Evolutionary conservation across 2,888 invertebrate species (phyloP), one percentile per base, ranked within the genome.

Genomic region (Apeira syringaria): DNA sequence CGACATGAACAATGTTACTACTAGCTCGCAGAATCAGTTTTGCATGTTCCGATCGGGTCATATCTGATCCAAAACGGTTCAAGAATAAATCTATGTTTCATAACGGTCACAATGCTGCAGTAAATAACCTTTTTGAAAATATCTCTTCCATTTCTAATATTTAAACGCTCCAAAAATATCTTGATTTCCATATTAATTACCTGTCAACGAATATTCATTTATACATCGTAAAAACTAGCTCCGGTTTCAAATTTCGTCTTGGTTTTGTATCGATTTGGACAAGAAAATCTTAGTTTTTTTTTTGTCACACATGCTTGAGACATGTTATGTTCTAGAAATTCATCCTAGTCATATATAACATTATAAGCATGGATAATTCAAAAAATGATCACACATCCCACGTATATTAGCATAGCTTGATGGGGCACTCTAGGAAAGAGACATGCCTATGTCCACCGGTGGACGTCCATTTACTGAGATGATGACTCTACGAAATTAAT

Each of bases 131-230:
- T 20, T 27, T 35, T 22, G 27, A 15, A 47, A 45, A 34, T 41
- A 33, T 27, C 24, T 32, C 33, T 20, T 49, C 26, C 28, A 33
- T 10, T 35, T 24, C 36, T 34, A 33, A 31, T 26, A 35, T 49
- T 43, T 51, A 51, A 53, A 53, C 53, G 42, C 48, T 56, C 56
- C 53, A 56, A 56, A 56, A 56, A 56, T 56, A 56, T 51, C 40
- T 22, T 39, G 20, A 28, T 32, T 39, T 27, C 32, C 20, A 40
- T 33, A 26, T 20, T 41, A 28, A 27, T 34, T 24, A 43, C 12
- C 17, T 35, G 18, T 24, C 12, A 34, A 31, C 18, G 26, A 36
- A 27, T 35, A 20, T 28, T 25, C 7, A 26, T 18, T 27, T 35
- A 9, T 11, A 17, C 30, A 32, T 8, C 30, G 10, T 39, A 46